Evolutionary conservation across 2,888 invertebrate genomes (phyloP).

Genomic region (Ophion slaviceki): DNA sequence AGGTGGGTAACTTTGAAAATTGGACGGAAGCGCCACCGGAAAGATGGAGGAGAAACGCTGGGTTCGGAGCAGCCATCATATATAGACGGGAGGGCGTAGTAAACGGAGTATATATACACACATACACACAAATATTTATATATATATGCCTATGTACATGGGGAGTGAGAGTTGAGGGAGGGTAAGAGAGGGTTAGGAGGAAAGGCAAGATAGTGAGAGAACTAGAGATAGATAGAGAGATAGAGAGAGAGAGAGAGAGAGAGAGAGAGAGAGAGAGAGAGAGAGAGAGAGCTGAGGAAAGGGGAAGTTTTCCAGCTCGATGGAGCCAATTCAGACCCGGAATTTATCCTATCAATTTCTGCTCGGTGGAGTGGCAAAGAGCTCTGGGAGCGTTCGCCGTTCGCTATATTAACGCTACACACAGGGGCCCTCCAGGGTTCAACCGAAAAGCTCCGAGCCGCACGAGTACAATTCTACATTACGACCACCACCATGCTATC

Average conservation of each 20-base stretch:
- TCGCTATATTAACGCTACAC: conserved; percentile 83
- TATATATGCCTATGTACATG: not conserved
- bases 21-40: conserved; percentile 48
- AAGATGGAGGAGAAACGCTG: conserved; percentile 57
- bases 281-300: conserved; percentile 63
- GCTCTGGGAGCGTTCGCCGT: conserved; percentile 84
- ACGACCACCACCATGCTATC: conserved; percentile 40
- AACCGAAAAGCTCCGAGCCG: conserved; percentile 70
- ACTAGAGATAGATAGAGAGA: conserved; percentile 40
- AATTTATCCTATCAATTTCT: conserved; percentile 88
- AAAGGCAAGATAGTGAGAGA: conserved; percentile 57
- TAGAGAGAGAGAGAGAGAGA: conserved; percentile 50
- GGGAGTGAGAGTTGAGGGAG: conserved; percentile 32
- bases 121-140: not conserved
- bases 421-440: conserved; percentile 76
- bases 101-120: conserved; percentile 42
- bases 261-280: conserved; percentile 39
- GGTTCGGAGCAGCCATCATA: conserved; percentile 59
- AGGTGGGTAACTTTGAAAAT: conserved; percentile 45
- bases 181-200: conserved; percentile 56
- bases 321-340: conserved; percentile 87
- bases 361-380: conserved; percentile 87
- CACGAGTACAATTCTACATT: conserved; percentile 74
- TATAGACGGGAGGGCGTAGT: conserved; percentile 58
- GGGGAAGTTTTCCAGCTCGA: conserved; percentile 85